Percentiles rank a stretch among this genome's conserved stretches.
Evolutionary conservation across 2,113 vertebrate species (phyloP).

Genomic region (Stegostoma tigrinum): DNA sequence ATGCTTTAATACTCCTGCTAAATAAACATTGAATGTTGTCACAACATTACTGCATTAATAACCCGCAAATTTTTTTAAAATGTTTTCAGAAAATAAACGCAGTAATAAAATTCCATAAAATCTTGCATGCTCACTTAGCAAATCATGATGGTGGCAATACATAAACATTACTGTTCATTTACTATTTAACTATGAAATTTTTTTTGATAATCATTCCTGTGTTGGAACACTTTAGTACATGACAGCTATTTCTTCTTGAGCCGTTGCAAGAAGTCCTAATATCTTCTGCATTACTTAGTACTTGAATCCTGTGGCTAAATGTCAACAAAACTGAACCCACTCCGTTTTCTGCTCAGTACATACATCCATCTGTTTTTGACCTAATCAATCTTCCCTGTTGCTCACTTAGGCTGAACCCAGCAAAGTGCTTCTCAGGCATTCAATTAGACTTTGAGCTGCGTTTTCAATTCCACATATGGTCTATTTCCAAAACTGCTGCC

Average conservation of each 20-base stretch:
- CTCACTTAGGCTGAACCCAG: neutral
- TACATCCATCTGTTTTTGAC: neutral
- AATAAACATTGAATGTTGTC: neutral
- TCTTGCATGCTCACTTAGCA: neutral
- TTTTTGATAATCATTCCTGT: neutral
- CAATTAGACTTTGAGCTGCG: neutral
- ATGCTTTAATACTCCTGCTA: neutral
- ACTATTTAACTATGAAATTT: neutral
- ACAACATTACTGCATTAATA: neutral
- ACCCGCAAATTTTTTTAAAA: neutral
- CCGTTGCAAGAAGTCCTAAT: neutral
- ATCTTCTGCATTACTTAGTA: neutral
- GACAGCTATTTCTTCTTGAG: neutral
- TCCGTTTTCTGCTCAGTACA: neutral
- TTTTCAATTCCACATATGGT: neutral
- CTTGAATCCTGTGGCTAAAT: neutral
- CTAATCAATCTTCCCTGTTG: neutral
- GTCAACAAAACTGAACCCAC: neutral
- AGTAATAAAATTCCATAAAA: neutral
- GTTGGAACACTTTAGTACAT: neutral
- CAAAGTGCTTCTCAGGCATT: neutral
- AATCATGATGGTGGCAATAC: neutral
- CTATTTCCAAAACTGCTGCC: neutral
- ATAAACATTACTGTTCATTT: neutral
- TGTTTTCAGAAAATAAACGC: neutral